Percentiles rank a stretch among this genome's conserved stretches.
phyloP scores from a whole-genome alignment of 2,113 vertebrate genomes.

The Myotis lucifugus region DNA sequence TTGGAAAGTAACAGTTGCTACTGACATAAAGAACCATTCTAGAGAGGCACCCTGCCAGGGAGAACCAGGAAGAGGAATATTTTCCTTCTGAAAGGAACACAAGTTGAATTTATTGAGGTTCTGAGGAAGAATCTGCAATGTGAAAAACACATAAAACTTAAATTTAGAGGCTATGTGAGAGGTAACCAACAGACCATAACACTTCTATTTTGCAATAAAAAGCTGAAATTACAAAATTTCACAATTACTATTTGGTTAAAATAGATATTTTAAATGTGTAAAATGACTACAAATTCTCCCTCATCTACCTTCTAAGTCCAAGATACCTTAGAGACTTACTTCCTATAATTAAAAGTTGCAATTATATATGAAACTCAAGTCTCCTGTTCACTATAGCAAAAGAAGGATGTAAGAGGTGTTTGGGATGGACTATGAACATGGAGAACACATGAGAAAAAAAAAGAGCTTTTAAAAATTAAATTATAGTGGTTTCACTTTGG shows the following conservation, averaged over 20 bases:
- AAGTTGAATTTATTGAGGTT: background rate
- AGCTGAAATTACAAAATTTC: background rate
- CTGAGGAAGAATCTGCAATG: background rate
- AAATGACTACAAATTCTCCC: background rate
- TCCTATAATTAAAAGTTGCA: constrained; percentile 21
- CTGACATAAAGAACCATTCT: background rate
- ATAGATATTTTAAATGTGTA: background rate
- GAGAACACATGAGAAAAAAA: background rate
- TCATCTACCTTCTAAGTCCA: constrained; percentile 2
- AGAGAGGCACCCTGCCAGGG: background rate
- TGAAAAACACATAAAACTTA: background rate
- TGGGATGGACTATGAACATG: background rate
- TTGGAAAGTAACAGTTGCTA: background rate
- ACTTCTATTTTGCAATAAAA: constrained; percentile 9
- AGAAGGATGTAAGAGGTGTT: background rate
- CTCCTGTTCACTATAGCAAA: background rate
- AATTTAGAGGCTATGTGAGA: background rate
- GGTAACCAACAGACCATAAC: background rate
- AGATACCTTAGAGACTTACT: background rate
- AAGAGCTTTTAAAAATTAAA: background rate
- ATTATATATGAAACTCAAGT: background rate
- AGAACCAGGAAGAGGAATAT: background rate
- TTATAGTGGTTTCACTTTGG: background rate
- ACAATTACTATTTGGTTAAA: background rate
- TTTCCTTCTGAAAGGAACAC: background rate